Conservation (phyloP, 2,113 vertebrate species). For the Opisthocomus hoazin region DNA sequence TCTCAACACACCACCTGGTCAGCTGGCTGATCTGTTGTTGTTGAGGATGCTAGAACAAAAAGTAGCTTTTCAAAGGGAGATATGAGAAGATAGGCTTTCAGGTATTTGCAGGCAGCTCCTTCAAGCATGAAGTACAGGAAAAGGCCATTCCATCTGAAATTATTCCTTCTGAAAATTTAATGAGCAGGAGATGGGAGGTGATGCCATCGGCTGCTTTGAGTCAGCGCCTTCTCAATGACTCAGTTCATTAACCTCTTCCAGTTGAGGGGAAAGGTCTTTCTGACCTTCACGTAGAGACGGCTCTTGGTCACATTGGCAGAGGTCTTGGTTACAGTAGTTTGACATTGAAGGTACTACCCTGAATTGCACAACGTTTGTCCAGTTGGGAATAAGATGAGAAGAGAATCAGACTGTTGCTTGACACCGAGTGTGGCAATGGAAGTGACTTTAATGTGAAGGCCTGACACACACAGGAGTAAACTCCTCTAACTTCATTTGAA, state of each 20-base stretch:
- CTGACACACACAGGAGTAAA: not conserved
- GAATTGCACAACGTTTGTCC: not conserved
- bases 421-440: not conserved
- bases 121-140: not conserved
- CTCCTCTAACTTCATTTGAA: not conserved
- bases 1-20: not conserved
- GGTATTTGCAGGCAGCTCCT: not conserved
- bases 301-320: not conserved
- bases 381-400: not conserved
- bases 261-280: not conserved
- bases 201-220: not conserved
- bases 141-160: not conserved
- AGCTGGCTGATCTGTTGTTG: not conserved
- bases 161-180: not conserved
- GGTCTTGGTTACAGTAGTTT: not conserved
- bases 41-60: not conserved
- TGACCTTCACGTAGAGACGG: not conserved
- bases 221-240: not conserved
- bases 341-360: not conserved
- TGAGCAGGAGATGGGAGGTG: not conserved
- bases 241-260: not conserved
- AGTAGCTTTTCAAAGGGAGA: not conserved
- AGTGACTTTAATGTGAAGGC: not conserved
- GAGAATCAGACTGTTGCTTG: not conserved
- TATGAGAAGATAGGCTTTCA: not conserved